Conservation (phyloP, 2,113 vertebrate species). For the Paramormyrops kingsleyae region DNA sequence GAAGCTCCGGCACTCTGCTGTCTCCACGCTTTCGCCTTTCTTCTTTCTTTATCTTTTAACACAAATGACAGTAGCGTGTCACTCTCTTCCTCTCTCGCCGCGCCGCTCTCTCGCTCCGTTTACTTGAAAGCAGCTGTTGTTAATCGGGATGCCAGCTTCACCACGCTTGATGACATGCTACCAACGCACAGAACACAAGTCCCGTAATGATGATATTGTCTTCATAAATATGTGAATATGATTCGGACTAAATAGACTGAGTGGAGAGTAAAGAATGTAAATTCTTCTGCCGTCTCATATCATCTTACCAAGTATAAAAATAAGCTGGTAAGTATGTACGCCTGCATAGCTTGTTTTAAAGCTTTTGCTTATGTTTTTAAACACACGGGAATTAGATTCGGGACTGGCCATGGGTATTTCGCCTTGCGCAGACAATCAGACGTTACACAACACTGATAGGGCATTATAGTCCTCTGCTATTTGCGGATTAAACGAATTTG, state of each 20-base stretch:
- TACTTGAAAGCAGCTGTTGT: not conserved
- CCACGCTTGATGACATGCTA: not conserved
- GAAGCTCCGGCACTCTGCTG: not conserved
- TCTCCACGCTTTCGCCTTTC: not conserved
- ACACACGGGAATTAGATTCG: not conserved
- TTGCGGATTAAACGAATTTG: not conserved
- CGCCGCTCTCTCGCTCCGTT: not conserved
- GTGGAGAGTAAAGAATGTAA: not conserved
- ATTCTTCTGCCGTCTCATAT: not conserved
- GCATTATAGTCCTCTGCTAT: not conserved
- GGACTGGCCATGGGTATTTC: not conserved
- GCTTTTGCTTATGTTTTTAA: not conserved
- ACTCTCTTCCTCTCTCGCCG: not conserved
- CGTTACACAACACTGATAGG: not conserved
- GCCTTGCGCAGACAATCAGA: not conserved
- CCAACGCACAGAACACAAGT: not conserved
- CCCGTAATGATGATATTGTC: not conserved
- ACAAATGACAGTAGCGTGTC: slow-evolving; percentile 2
- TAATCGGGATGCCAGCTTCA: not conserved
- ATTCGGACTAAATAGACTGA: not conserved
- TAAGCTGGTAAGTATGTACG: slow-evolving; percentile 1
- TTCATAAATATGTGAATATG: slow-evolving; percentile 7
- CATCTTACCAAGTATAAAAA: not conserved
- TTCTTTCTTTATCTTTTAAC: not conserved
- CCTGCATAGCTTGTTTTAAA: not conserved